phyloP scores from a whole-genome alignment of 2,888 invertebrate genomes.

The Campoplex nolae region DNA sequence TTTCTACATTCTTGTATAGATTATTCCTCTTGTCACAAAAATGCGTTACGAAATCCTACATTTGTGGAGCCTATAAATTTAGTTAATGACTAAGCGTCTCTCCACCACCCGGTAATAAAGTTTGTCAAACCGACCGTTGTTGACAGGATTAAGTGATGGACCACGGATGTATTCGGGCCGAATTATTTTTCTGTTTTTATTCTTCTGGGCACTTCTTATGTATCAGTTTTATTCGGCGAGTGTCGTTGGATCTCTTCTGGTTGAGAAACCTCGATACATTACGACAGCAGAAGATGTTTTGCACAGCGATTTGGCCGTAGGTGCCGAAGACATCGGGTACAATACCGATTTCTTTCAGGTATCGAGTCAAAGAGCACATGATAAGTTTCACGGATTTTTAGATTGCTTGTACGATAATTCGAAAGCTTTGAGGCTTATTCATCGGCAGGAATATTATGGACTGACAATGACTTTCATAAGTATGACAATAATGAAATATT shows the following conservation, averaged over 20 bases:
- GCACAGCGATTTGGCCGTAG: slow-evolving; percentile 79
- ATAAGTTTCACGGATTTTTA: not conserved
- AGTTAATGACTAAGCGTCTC: too few relatives aligned
- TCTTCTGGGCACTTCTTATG: slow-evolving; percentile 80
- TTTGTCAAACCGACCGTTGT: not conserved
- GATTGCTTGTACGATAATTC: too few relatives aligned
- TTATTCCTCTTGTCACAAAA: not conserved
- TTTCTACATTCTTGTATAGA: not conserved
- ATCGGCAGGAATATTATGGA: not conserved
- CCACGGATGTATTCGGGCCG: slow-evolving; percentile 84
- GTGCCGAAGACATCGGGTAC: slow-evolving; percentile 80
- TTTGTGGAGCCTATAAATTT: too few relatives aligned
- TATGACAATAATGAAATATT: too few relatives aligned
- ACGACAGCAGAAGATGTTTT: slow-evolving; percentile 78
- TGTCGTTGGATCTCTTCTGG: slow-evolving; percentile 80
- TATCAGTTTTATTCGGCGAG: slow-evolving; percentile 83
- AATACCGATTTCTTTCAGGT: slow-evolving; percentile 80
- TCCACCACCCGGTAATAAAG: not conserved
- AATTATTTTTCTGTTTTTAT: slow-evolving; percentile 78
- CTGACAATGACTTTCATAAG: too few relatives aligned
- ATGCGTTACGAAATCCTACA: too few relatives aligned
- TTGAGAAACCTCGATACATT: slow-evolving; percentile 80
- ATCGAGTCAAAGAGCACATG: slow-evolving; percentile 13
- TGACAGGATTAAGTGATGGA: slow-evolving; percentile 84
- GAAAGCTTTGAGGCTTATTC: not conserved